Evolutionary conservation across 2,113 vertebrate species (phyloP).

Genomic region (Percina caprodes): DNA sequence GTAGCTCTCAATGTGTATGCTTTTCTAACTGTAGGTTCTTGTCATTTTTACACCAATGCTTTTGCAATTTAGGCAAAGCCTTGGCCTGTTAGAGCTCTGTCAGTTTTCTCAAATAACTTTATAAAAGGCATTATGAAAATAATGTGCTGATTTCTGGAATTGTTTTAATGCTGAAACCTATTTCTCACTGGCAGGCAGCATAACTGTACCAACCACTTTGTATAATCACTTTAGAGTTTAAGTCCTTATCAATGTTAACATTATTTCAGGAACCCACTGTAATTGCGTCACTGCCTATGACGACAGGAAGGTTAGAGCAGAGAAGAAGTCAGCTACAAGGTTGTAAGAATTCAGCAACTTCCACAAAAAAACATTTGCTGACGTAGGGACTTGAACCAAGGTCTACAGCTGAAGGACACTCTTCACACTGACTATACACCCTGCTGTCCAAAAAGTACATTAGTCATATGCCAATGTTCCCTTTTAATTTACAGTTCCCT

Average conservation of each 20-base stretch:
- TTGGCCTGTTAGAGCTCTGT: background rate
- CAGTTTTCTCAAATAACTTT: background rate
- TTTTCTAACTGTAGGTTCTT: background rate
- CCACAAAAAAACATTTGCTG: slow-evolving; percentile 47
- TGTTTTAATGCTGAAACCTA: background rate
- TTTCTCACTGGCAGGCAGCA: background rate
- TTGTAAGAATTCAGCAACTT: slow-evolving; percentile 38
- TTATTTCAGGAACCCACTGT: background rate
- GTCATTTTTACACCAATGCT: background rate
- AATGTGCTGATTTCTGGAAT: background rate
- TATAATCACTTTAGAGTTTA: background rate
- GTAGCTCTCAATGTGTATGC: background rate
- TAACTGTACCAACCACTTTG: too few relatives aligned
- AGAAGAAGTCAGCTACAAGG: background rate
- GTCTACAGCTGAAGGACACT: slow-evolving; percentile 50
- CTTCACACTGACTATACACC: slow-evolving; percentile 40
- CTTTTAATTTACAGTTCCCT: slow-evolving; percentile 11
- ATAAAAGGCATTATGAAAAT: too few relatives aligned
- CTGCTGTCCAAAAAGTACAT: slow-evolving; percentile 42
- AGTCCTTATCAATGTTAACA: background rate
- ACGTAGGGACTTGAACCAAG: slow-evolving; percentile 29
- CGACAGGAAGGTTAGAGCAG: slow-evolving; percentile 6
- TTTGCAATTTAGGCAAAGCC: too few relatives aligned
- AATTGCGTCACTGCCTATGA: background rate
- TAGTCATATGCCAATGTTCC: slow-evolving; percentile 40